These are phyloP conservation scores for Cataglyphis altisquamis DNA, from an alignment of 2,888 invertebrate species.

Conservation along the genomic window DNA sequence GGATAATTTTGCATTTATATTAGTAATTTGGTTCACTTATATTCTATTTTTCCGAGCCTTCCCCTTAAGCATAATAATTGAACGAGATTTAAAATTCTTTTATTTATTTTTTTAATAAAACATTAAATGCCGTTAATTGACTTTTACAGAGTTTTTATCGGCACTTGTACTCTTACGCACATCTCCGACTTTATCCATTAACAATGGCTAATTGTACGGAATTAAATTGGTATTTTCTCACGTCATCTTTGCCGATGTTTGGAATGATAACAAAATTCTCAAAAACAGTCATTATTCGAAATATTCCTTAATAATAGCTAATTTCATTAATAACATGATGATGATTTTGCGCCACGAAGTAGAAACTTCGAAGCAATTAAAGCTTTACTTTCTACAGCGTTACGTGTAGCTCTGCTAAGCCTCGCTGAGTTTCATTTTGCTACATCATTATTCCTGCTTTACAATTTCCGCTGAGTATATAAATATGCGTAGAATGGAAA, in stretches of 20 bases:
- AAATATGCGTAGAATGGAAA: background rate
- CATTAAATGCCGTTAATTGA: conserved; percentile 15
- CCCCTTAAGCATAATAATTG: conserved; percentile 19
- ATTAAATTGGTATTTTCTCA: conserved; percentile 14
- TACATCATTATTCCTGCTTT: conserved; percentile 49
- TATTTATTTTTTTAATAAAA: conserved; percentile 19
- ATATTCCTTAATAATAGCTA: conserved; percentile 49
- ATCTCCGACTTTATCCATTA: conserved; percentile 14
- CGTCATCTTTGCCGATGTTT: conserved; percentile 28
- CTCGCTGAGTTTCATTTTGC: conserved; percentile 47
- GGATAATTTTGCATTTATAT: conserved; percentile 18
- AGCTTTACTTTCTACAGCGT: conserved; percentile 51
- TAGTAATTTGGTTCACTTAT: background rate
- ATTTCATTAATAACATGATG: conserved; percentile 50
- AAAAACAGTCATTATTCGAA: conserved; percentile 43
- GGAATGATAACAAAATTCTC: conserved; percentile 37
- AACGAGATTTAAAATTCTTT: conserved; percentile 8
- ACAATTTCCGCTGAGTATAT: conserved; percentile 38
- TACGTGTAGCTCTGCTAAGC: conserved; percentile 45
- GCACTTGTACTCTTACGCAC: conserved; percentile 16
- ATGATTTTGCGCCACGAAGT: conserved; percentile 52
- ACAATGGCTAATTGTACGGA: conserved; percentile 24
- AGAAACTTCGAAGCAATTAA: conserved; percentile 47
- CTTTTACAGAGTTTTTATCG: conserved; percentile 14
- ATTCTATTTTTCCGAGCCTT: background rate